Evolutionary conservation across 2,113 vertebrate species (phyloP).

Genomic region (Bettongia penicillata): DNA sequence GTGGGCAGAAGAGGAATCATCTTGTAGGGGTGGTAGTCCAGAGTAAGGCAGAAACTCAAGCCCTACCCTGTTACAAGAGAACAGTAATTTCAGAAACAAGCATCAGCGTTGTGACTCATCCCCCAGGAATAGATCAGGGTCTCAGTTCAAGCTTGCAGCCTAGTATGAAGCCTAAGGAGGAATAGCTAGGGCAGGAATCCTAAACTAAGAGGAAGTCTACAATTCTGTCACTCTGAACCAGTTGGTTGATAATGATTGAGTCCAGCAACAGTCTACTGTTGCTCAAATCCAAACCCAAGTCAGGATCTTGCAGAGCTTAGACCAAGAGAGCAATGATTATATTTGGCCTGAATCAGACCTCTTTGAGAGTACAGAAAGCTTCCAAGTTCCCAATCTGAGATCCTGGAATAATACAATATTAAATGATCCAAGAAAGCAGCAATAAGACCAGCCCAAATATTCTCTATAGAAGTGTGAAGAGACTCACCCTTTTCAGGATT

Average conservation of each 20-base stretch:
- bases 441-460: not conserved
- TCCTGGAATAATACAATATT: not conserved
- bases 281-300: not conserved
- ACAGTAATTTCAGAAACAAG: not conserved
- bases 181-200: not conserved
- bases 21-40: not conserved
- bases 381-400: not conserved
- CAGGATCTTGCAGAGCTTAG: not conserved
- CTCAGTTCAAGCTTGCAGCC: not conserved
- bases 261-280: not conserved
- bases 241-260: not conserved
- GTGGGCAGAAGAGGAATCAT: not conserved
- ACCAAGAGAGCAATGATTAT: not conserved
- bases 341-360: not conserved
- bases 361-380: not conserved
- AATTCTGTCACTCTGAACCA: not conserved
- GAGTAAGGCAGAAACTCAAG: not conserved
- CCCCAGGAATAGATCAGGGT: not conserved
- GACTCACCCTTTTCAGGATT: not conserved
- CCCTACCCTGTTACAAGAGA: not conserved
- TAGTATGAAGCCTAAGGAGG: not conserved
- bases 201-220: not conserved
- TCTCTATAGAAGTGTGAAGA: not conserved
- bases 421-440: not conserved
- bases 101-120: not conserved